phyloP scores from a whole-genome alignment of 2,888 invertebrate species.

The Limnephilus auricula region DNA sequence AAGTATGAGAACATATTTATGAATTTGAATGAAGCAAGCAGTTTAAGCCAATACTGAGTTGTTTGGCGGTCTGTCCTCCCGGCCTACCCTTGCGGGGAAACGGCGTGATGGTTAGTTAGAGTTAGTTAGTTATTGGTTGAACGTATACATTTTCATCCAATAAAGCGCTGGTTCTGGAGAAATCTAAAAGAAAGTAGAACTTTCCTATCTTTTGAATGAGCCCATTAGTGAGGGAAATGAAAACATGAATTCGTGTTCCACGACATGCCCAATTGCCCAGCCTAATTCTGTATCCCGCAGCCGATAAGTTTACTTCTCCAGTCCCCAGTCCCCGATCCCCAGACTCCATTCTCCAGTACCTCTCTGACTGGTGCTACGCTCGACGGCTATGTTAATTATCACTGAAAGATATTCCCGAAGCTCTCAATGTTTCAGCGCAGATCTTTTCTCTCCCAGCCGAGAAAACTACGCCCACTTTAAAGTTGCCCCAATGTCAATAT shows the following conservation, averaged over 20 bases:
- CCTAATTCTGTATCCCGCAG: constrained; percentile 5
- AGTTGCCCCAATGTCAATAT: constrained; percentile 19
- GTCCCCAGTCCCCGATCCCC: neutral
- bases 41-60: too few species aligned
- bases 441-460: neutral
- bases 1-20: too few species aligned
- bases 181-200: neutral
- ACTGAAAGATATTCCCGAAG: constrained; percentile 19
- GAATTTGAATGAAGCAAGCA: too few species aligned
- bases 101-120: too few species aligned
- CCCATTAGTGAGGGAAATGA: constrained; percentile 19
- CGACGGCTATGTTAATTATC: constrained; percentile 9
- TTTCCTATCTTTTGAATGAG: constrained; percentile 13
- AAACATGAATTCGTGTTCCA: constrained; percentile 16
- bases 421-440: constrained; percentile 10
- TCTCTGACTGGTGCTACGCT: neutral
- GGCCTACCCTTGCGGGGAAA: too few species aligned
- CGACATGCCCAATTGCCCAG: neutral
- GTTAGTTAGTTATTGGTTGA: too few species aligned
- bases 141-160: neutral
- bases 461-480: constrained; percentile 18
- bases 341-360: neutral
- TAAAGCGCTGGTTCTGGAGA: neutral
- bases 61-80: too few species aligned
- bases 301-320: neutral